Conservation (phyloP, 1,140 invertebrate genomes). For the Ceratina calcarata region DNA sequence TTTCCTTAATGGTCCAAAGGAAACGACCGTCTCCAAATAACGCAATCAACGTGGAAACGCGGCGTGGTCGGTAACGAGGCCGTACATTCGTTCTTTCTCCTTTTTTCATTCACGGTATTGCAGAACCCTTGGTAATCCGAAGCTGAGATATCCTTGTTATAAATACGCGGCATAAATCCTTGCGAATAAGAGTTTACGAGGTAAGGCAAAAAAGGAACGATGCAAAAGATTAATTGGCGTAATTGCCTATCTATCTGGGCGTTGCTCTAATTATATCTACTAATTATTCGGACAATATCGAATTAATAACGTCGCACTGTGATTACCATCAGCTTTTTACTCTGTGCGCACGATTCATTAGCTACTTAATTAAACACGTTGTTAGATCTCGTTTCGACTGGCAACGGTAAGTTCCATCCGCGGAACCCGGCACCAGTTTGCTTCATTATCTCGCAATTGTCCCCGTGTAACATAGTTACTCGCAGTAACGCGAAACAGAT, state of each 20-base stretch:
- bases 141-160: conserved; percentile 32
- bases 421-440: conserved; percentile 1
- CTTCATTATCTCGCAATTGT: conserved; percentile 28
- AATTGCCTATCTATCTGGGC: not conserved
- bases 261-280: not conserved
- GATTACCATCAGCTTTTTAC: not conserved
- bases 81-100: conserved; percentile 10
- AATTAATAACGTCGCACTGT: no score
- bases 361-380: conserved; percentile 11
- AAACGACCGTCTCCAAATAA: conserved; percentile 33
- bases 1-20: conserved; percentile 34
- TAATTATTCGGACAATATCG: not conserved
- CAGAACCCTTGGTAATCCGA: conserved; percentile 27
- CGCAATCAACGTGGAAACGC: conserved; percentile 26
- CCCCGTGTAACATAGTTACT: conserved; percentile 21
- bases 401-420: not conserved
- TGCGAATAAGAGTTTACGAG: conserved; percentile 27
- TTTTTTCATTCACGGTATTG: not conserved
- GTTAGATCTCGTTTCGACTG: conserved; percentile 15
- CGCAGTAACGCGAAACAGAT: conserved; percentile 14
- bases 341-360: conserved; percentile 4
- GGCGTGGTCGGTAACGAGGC: conserved; percentile 15
- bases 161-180: conserved; percentile 4
- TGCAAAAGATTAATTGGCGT: not conserved
- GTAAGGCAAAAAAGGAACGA: not conserved